Percentiles rank a stretch among this genome's conserved stretches.
Evolutionary conservation across 2,888 invertebrate species (phyloP).

Genomic region (Drosophila percnosoma): DNA sequence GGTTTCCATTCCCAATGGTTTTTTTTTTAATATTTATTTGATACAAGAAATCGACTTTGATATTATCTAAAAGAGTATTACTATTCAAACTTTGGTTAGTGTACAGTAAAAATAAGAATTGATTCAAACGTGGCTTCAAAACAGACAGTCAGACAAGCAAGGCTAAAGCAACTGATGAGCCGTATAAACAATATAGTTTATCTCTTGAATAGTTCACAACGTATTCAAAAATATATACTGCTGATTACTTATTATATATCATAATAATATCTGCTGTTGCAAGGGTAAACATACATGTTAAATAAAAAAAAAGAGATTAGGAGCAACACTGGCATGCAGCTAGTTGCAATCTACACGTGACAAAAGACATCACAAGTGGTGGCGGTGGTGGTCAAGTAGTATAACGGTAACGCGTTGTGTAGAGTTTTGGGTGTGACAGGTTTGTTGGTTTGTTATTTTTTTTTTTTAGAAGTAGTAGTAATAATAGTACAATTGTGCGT

Average conservation of each 20-base stretch:
- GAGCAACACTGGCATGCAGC: slow-evolving; percentile 37
- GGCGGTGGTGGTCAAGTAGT: slow-evolving; percentile 10
- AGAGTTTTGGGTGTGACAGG: slow-evolving; percentile 29
- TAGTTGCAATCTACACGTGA: slow-evolving; percentile 36
- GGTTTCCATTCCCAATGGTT: no score
- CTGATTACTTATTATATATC: not conserved
- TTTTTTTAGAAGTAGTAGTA: not conserved
- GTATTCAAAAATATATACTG: not conserved
- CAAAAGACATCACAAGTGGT: slow-evolving; percentile 12
- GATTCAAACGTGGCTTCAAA: no score
- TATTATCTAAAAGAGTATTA: no score
- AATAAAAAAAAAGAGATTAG: slow-evolving; percentile 9
- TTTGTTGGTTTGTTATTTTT: not conserved
- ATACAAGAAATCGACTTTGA: no score
- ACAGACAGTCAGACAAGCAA: not conserved
- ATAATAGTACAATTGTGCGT: slow-evolving; percentile 53
- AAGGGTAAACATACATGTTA: slow-evolving; percentile 11
- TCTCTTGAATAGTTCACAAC: not conserved
- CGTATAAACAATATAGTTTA: not conserved
- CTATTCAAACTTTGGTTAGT: no score
- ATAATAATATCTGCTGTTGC: slow-evolving; percentile 9
- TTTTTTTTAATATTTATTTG: no score
- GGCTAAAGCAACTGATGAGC: not conserved
- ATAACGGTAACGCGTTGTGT: slow-evolving; percentile 32
- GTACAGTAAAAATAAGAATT: no score